phyloP scores from a whole-genome alignment of 64 coral and sea anemone species.

The Cladopsammia gracilis region DNA sequence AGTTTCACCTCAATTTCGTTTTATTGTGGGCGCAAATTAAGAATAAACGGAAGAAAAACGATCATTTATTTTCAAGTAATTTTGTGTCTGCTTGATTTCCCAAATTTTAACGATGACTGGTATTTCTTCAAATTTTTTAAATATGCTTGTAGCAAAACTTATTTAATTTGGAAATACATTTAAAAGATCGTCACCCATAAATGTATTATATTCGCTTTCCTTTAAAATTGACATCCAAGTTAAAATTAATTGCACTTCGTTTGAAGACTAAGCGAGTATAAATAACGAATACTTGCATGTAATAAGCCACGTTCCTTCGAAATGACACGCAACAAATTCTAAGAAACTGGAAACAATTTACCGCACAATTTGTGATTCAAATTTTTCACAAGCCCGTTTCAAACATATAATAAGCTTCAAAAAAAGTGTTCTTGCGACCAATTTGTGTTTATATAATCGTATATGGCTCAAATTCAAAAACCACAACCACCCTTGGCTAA shows the following conservation, averaged over 20 bases:
- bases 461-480: not conserved
- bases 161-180: not conserved
- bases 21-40: constrained; percentile 21
- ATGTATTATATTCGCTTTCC: constrained; percentile 42
- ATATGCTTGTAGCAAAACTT: not conserved
- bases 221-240: not conserved
- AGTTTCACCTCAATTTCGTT: constrained; percentile 15
- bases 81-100: not conserved
- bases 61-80: not conserved
- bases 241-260: constrained; percentile 36
- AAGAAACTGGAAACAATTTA: not conserved
- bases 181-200: not conserved
- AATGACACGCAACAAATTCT: constrained; percentile 30
- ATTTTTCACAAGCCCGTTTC: not conserved
- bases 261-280: constrained; percentile 11
- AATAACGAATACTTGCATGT: constrained; percentile 39
- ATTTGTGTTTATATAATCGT: not conserved
- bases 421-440: not conserved
- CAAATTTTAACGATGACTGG: not conserved
- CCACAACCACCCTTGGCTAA: not conserved
- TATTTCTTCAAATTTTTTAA: not conserved
- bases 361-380: not conserved
- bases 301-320: not conserved
- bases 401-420: not conserved
- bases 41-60: not conserved